Conservation (phyloP, 2,113 vertebrate species). For the Galbula dea region DNA sequence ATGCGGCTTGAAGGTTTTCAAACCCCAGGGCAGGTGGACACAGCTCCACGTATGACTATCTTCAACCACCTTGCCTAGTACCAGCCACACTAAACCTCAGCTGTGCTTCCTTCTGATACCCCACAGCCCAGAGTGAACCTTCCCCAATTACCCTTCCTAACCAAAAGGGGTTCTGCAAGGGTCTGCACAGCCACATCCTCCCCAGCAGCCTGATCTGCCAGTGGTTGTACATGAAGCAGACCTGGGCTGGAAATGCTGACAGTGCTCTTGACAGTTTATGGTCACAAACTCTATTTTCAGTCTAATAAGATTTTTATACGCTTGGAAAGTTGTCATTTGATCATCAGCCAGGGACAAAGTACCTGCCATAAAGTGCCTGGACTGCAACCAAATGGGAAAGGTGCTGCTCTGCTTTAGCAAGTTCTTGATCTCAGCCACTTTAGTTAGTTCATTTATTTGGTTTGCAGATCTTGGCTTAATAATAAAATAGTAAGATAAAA, state of each 20-base stretch:
- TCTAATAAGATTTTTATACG: constrained; percentile 66
- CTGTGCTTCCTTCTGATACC: too few relatives aligned
- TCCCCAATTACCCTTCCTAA: neutral
- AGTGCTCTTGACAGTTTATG: constrained; percentile 26
- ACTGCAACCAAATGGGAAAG: neutral
- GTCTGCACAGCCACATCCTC: neutral
- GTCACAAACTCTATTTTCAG: constrained; percentile 75
- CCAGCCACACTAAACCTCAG: neutral
- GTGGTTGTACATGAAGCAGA: neutral
- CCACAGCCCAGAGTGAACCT: neutral
- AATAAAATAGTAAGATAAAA: neutral
- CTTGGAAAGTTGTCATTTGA: constrained; percentile 67
- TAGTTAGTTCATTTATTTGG: neutral
- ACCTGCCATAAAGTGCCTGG: constrained; percentile 50
- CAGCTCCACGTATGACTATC: neutral
- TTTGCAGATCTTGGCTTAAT: neutral
- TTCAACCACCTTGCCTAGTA: neutral
- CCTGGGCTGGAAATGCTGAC: constrained; percentile 11
- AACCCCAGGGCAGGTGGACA: neutral
- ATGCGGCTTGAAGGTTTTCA: neutral
- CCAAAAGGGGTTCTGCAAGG: neutral
- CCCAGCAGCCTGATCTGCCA: neutral
- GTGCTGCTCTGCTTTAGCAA: constrained; percentile 12
- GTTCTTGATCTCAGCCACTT: neutral
- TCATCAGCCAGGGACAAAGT: constrained; percentile 65